A percentile compares a stretch with the other conserved stretches of the same genome.
These are phyloP conservation scores for Melanotus villosus DNA, from an alignment of 2,888 invertebrate genomes.

Conservation along the genomic window DNA sequence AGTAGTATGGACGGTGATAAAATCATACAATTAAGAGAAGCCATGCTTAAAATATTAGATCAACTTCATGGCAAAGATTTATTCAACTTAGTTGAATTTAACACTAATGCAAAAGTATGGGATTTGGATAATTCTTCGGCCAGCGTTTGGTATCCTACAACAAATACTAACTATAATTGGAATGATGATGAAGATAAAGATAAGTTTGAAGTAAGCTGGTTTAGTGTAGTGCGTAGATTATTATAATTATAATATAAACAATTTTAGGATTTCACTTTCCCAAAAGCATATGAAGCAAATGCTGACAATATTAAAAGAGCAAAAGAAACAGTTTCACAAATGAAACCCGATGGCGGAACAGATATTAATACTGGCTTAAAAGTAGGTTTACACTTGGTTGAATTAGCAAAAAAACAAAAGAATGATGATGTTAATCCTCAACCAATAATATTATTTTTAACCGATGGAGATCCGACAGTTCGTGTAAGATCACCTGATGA, in stretches of 20 bases:
- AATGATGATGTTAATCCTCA: slow-evolving; percentile 66
- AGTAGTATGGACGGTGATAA: slow-evolving; percentile 82
- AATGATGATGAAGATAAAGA: slow-evolving; percentile 50
- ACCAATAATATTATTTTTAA: slow-evolving; percentile 77
- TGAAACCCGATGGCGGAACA: slow-evolving; percentile 75
- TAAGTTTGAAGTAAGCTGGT: slow-evolving; percentile 15
- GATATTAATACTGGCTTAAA: slow-evolving; percentile 78
- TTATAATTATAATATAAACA: not conserved
- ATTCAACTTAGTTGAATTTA: slow-evolving; percentile 80
- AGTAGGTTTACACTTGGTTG: slow-evolving; percentile 67
- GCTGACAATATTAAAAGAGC: slow-evolving; percentile 74
- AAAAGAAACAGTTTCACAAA: slow-evolving; percentile 71
- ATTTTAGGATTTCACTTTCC: slow-evolving; percentile 60
- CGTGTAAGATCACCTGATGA: slow-evolving; percentile 71
- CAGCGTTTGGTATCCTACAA: slow-evolving; percentile 60
- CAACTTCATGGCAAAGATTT: slow-evolving; percentile 76
- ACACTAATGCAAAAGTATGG: slow-evolving; percentile 70
- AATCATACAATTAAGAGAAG: slow-evolving; percentile 76
- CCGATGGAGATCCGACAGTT: slow-evolving; percentile 77
- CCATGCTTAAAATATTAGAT: slow-evolving; percentile 78
- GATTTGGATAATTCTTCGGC: slow-evolving; percentile 69
- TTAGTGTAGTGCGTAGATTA: not conserved
- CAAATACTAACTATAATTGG: slow-evolving; percentile 33
- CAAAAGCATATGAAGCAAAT: slow-evolving; percentile 71
- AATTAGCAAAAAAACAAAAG: slow-evolving; percentile 53